Evolutionary conservation across 2,113 vertebrate genomes (phyloP), one percentile per base, ranked within the genome.

Genomic region (Cromileptes altivelis): DNA sequence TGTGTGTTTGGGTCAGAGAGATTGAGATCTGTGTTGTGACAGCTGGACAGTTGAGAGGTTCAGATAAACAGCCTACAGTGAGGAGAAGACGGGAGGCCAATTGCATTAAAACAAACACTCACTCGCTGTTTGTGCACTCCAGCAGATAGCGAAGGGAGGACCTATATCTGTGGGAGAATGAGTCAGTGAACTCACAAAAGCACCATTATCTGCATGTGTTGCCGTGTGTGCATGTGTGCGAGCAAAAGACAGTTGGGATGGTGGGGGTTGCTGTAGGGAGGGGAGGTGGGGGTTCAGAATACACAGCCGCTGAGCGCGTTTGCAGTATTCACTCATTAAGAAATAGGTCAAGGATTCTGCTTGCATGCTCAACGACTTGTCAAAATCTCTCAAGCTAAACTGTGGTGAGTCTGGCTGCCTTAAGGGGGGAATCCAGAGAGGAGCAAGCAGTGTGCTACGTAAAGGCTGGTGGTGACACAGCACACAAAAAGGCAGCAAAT

Each of bases 331-430:
- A 93, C 92, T 96, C 93, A 95, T 95, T 95, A 95, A 93, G 95
- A 96, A 96, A 95, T 96, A 95, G 95, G 95, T 96, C 95, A 96
- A 95, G 94, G 94, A 95, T 96, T 96, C 94, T 89, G 94, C 89
- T 86, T 94, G 91, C 93, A 90, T 94, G 94, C 86, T 82, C 88
- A 94, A 93, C 90, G 19, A 94, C 95, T 95, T 95, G 95, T 96
- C 95, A 95, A 91, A 95, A 94, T 90, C 94, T 95, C 94, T 96
- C 94, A 95, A 90, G 95, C 93, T 95, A 94, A 94, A 94, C 82
- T 87, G 91, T 86, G 87, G 89, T 88, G 81, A 95, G 93, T 75
- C 90, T 56, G 81, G 80, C 84, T 88, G 93, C 92, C 93, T 84
- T 81, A 2, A 86, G 87, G 90, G 88, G 75, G 74, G 62, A 27